Percentiles rank a stretch among this genome's conserved stretches.
These are phyloP conservation scores for Lepus townsendii DNA, from an alignment of 2,797 vertebrate species.

Conservation along the genomic window DNA sequence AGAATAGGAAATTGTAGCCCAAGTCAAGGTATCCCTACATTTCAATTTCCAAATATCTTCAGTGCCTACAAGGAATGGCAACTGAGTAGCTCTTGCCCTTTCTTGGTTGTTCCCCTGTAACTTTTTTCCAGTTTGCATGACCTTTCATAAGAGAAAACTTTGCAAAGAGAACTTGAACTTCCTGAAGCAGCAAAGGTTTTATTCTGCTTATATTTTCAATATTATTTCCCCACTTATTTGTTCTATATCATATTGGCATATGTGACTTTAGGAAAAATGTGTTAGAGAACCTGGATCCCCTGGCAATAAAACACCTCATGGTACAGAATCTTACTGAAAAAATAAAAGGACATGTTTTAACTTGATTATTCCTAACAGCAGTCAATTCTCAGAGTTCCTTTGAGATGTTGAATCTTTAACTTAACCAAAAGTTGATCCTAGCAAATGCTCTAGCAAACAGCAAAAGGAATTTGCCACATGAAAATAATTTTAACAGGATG, in stretches of 20 bases:
- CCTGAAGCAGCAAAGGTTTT: neutral
- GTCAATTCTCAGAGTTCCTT: neutral
- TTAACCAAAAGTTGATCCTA: slow-evolving; percentile 47
- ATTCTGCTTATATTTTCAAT: neutral
- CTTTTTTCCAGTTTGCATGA: neutral
- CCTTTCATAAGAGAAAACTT: slow-evolving; percentile 15
- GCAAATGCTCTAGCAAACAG: slow-evolving; percentile 70
- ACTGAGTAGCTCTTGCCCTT: neutral
- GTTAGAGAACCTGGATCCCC: neutral
- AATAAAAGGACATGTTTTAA: neutral
- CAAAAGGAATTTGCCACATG: slow-evolving; percentile 71
- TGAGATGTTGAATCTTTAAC: slow-evolving; percentile 55
- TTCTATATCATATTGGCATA: neutral
- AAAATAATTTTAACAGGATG: slow-evolving; percentile 80
- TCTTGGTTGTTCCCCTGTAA: neutral
- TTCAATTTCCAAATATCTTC: slow-evolving; percentile 35
- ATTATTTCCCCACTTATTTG: neutral
- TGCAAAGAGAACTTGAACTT: slow-evolving; percentile 47
- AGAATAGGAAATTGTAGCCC: neutral
- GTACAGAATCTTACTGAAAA: neutral
- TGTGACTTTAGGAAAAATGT: slow-evolving; percentile 12
- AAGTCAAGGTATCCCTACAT: neutral
- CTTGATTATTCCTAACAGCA: neutral
- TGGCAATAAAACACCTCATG: neutral
- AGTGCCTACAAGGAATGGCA: neutral